Base-by-base conservation (phyloP, 2,113 vertebrate species). In the Bubo scandiacus region DNA sequence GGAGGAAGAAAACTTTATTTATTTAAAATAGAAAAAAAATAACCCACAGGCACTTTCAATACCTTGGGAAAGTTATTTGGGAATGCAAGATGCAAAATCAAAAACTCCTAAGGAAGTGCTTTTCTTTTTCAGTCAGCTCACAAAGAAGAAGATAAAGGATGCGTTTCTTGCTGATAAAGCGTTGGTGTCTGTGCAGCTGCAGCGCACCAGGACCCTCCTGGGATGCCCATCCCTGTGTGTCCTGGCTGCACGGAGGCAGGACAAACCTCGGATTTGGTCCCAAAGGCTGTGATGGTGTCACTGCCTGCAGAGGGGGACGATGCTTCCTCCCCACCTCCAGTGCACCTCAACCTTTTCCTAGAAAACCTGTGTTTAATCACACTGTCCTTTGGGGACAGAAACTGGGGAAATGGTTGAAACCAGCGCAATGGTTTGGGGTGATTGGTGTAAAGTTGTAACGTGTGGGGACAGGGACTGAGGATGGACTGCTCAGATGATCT, bases 151-250 rank as follows among this genome's bases (percentile, higher is more conserved):
- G 30, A 29, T 18, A 11, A 40, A 63, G 51, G 62, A 42, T 8
- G 4, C 0, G 1, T 9, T 73, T 74, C 52, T 79, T 23, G 66
- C 42, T 29, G 59, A 22, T n/a, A 8, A 66, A 29, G 45, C 4
- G 0, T 3, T 18, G 5, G 38, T 42, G n/a, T 32, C 43, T 54
- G 30, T 19, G 43, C 1, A 6, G 57, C 36, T 63, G 86, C 59
- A 42, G 45, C 0, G 0, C 4, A 3, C 16, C 32, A 19, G 68
- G 36, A 45, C 51, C 29, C 25, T n/a, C 27, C 79, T 0, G 1
- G 43, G 38, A 51, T 14, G 52, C 57, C 57, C 70, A 0, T 22
- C 25, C 30, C 42, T 0, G 0, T 20, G 36, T 40, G 51, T 9
- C 47, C 42, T 5, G 2, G 47, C 2, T 16, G 26, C 58, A 12